A percentile compares a stretch with the other conserved stretches of the same genome.
phyloP scores from a whole-genome alignment of 1,140 invertebrate species.

The Steinernema khuongi region DNA sequence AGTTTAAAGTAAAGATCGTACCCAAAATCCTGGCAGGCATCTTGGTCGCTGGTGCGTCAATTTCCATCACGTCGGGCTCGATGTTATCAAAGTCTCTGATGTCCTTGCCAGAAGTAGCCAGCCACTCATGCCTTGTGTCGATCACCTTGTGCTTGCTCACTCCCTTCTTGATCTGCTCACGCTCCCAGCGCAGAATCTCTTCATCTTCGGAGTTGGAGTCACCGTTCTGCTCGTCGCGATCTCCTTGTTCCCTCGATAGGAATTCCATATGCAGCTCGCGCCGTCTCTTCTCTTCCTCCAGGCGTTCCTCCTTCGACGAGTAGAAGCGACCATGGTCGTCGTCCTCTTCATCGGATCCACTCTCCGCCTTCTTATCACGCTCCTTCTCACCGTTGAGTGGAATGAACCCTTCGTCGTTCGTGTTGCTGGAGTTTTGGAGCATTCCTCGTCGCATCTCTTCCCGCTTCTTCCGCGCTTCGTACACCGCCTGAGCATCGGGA shows the following conservation, averaged over 20 bases:
- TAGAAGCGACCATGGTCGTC: neutral
- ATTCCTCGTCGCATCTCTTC: neutral
- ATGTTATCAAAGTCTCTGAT: slow-evolving; percentile 12
- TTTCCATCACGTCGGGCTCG: slow-evolving; percentile 27
- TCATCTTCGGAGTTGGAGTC: neutral
- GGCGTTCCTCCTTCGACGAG: neutral
- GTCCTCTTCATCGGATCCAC: neutral
- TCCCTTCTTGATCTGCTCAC: slow-evolving; percentile 36
- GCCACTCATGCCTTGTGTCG: neutral
- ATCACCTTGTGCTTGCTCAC: slow-evolving; percentile 24
- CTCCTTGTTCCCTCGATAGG: neutral
- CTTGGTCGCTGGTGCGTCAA: neutral
- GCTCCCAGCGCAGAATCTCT: slow-evolving; percentile 28
- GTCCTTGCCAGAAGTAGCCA: neutral
- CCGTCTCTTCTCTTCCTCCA: neutral
- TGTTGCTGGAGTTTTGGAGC: neutral
- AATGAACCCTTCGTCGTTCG: neutral
- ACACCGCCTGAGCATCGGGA: neutral
- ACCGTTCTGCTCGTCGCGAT: neutral
- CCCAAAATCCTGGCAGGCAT: neutral
- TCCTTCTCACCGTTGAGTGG: neutral
- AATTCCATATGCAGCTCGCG: neutral
- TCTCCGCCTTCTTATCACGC: neutral
- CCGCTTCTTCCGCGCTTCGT: neutral
- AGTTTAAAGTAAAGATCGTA: neutral